Evolutionary conservation across 2,113 vertebrate species (phyloP), one percentile per base, ranked within the genome.

Genomic region (Condylura cristata): DNA sequence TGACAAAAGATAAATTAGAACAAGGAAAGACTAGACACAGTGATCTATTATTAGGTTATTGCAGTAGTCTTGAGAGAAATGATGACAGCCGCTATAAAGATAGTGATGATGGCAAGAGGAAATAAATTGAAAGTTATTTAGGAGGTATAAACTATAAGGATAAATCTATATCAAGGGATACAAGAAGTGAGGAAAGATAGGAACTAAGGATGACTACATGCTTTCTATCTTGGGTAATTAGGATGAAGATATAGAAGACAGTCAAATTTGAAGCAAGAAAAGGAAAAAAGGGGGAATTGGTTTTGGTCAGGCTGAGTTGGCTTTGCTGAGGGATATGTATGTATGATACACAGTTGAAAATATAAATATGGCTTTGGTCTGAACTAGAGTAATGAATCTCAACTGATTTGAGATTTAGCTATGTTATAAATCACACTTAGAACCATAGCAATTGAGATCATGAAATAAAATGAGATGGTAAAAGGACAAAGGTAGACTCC

Each of bases 1-100:
- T 60, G 90, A 93, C 83, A 90, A 75, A 79, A 89, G 79, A 63
- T 74, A 90, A 87, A 76, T 90, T 79, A 93, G 70, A 70, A 63
- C 61, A 41, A 48, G 30, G 30, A 81, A 66, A 76, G 92, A 71
- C 26, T 75, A 90, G 84, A 80, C 75, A 60, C n/a, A 56, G 75
- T 26, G 32, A 74, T 91, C 72, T 78, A 39, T 84, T 79, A 65
- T 65, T 53, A 41, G 22, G 28, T n/a, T 89, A n/a, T 14, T 44
- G 48, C 9, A 74, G 46, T 48, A 32, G 26, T 74, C 28, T 66
- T 48, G 51, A 86, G 46, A 81, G 34, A 80, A 92, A 61, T 68
- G 46, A 48, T 61, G 63, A 72, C 39, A 61, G 9, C 12, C 13
- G 65, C 41, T 68, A n/a, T 14, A 53, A 28, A 92, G 72, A 65